Evolutionary conservation across 1,140 invertebrate species (phyloP).

Genomic region (Microplitis mediator): DNA sequence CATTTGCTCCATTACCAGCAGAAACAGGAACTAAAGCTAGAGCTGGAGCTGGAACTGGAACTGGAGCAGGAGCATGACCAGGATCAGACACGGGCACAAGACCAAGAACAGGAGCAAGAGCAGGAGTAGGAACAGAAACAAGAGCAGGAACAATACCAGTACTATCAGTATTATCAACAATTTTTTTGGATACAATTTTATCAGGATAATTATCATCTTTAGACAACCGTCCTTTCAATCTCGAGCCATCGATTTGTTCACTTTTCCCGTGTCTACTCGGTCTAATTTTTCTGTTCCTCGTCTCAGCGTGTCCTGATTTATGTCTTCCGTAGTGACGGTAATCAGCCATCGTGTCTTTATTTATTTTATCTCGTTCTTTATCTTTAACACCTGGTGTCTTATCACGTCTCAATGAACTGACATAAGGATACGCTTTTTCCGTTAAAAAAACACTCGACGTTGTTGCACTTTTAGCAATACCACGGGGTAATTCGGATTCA

Average conservation of each 20-base stretch:
- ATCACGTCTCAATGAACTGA: conserved; percentile 44
- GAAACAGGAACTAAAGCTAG: too few species aligned
- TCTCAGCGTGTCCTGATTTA: conserved; percentile 52
- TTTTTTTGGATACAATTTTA: conserved; percentile 58
- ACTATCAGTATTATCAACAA: conserved; percentile 45
- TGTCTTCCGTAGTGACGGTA: conserved; percentile 47
- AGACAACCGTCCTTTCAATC: conserved; percentile 11
- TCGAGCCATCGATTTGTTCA: conserved; percentile 50
- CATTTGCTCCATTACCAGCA: conserved; percentile 49
- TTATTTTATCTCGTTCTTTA: conserved; percentile 25
- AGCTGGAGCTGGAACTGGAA: conserved; percentile 7
- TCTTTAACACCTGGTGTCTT: conserved; percentile 42
- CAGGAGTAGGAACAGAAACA: conserved; percentile 29
- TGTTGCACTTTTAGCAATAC: conserved; percentile 58
- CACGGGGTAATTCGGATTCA: conserved; percentile 62
- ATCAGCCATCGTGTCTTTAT: conserved; percentile 29
- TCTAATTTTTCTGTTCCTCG: conserved; percentile 39
- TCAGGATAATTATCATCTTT: conserved; percentile 37
- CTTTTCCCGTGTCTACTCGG: conserved; percentile 50
- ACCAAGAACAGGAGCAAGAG: conserved; percentile 12
- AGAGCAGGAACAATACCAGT: background rate
- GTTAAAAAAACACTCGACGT: conserved; percentile 63
- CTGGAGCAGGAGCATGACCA: conserved; percentile 36
- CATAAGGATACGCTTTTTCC: conserved; percentile 73
- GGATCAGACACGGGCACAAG: background rate